These are phyloP conservation scores for Ramphastos sulfuratus DNA, from an alignment of 2,113 vertebrate genomes.

Conservation along the genomic window DNA sequence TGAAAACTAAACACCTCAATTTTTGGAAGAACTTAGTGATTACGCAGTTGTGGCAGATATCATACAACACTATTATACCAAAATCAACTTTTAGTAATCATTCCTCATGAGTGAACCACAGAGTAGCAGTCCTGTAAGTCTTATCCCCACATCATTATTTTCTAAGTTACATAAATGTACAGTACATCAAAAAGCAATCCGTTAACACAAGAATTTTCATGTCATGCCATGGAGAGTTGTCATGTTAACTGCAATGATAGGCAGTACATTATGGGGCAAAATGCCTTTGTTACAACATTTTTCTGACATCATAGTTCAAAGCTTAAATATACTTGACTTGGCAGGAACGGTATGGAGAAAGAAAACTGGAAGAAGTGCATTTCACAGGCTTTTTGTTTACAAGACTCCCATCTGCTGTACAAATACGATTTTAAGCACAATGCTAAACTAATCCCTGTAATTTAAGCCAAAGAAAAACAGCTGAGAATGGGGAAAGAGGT, in stretches of 20 bases:
- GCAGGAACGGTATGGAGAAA: not conserved
- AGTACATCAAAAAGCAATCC: slow-evolving; percentile 26
- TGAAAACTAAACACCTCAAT: not conserved
- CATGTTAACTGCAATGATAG: not conserved
- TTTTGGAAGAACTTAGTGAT: not conserved
- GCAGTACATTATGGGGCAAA: not conserved
- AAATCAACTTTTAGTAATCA: not conserved
- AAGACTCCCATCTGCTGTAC: not conserved
- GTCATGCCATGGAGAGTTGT: not conserved
- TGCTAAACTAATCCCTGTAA: not conserved
- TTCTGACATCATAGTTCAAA: not conserved
- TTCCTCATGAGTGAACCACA: not conserved
- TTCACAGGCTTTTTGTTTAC: not conserved
- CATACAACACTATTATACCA: not conserved
- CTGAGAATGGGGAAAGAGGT: not conserved
- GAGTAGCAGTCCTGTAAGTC: not conserved
- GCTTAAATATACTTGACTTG: not conserved
- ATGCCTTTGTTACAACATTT: not conserved
- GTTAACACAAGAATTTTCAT: not conserved
- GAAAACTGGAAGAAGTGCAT: not conserved
- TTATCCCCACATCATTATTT: not conserved
- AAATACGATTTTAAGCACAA: not conserved
- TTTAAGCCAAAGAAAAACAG: not conserved
- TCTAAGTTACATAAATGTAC: not conserved
- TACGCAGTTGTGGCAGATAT: not conserved